A percentile compares a stretch with the other conserved stretches of the same genome.
Evolutionary conservation across 1,140 invertebrate genomes (phyloP).

Genomic region (Drosophila kikkawai): DNA sequence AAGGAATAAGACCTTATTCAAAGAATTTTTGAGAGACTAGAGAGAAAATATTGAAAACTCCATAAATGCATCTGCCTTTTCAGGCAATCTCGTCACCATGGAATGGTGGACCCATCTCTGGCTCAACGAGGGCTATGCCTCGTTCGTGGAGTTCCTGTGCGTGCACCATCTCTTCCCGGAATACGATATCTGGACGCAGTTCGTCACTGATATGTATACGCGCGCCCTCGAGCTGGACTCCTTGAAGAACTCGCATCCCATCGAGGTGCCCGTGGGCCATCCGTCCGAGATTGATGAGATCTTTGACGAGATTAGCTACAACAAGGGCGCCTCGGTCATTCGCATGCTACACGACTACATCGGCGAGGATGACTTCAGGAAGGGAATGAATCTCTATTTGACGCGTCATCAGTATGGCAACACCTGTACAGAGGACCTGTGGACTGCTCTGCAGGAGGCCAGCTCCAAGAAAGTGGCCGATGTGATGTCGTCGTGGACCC

Average conservation of each 20-base stretch:
- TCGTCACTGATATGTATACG: constrained; percentile 93
- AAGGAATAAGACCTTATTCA: neutral
- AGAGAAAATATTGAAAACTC: neutral
- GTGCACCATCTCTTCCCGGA: constrained; percentile 95
- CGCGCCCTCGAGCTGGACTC: constrained; percentile 94
- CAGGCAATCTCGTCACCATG: constrained; percentile 93
- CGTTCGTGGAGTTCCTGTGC: constrained; percentile 95
- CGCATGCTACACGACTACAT: constrained; percentile 98
- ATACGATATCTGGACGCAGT: constrained; percentile 97
- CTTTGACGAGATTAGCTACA: constrained; percentile 98
- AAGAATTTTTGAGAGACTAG: no score
- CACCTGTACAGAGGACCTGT: constrained; percentile 97
- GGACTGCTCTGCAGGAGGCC: constrained; percentile 94
- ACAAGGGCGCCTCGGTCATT: constrained; percentile 97
- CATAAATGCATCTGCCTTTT: neutral
- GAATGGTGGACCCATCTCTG: constrained; percentile 94
- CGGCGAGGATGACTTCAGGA: constrained; percentile 96
- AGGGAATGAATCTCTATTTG: constrained; percentile 97
- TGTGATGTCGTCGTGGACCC: constrained; percentile 98
- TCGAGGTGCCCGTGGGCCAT: constrained; percentile 95
- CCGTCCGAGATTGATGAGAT: constrained; percentile 97
- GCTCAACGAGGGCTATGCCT: constrained; percentile 97
- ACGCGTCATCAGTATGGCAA: constrained; percentile 94
- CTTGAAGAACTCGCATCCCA: constrained; percentile 95
- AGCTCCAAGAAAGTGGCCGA: constrained; percentile 95